Base-by-base conservation (phyloP, 2,113 vertebrate genomes). In the Chiloscyllium plagiosum region DNA sequence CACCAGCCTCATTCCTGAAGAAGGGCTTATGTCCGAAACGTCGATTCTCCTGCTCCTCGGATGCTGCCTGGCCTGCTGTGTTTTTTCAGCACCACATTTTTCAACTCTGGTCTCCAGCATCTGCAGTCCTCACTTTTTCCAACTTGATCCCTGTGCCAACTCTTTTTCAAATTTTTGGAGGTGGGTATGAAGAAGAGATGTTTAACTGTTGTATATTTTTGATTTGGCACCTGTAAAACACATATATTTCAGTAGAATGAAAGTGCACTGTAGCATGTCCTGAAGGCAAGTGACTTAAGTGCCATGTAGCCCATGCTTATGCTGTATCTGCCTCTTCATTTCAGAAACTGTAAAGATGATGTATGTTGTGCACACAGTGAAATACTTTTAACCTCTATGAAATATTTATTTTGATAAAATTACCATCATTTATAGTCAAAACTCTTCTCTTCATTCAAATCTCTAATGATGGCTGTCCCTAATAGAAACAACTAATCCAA, bases 221-320 rank as follows among this genome's bases (percentile, higher is more conserved):
- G 22, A 89, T 68, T 94, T 94, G 33, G n/a, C 65, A 2, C 42
- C 33, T 68, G 15, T 37, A 13, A 94, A 42, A 20, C 20, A 42
- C 8, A 42, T 66, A 22, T 68, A 68, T 94, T 94, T 94, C 26
- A 61, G 61, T 42, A 6, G 6, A 7, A 69, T 17, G 61, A 17
- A 94, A 68, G 33, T 94, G 90, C 65, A 69, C n/a, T n/a, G 90
- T 90, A 61, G 87, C 90, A 94, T 42, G n/a, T 94, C 65, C 61
- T 68, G 68, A 69, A 42, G 61, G 65, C 90, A 94, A 68, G n/a
- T 66, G 90, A 42, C 33, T 68, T 93, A 94, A 94, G 90, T 94
- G 90, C 33, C 1, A 20, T 20, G 61, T 42, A 37, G 61, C 61
- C n/a, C 56, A 69, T 42, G 65, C 20, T 94, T 42, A 19, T 94